These are phyloP conservation scores for Alectoris magna DNA, from an alignment of 2,797 vertebrate genomes.

Conservation along the genomic window DNA sequence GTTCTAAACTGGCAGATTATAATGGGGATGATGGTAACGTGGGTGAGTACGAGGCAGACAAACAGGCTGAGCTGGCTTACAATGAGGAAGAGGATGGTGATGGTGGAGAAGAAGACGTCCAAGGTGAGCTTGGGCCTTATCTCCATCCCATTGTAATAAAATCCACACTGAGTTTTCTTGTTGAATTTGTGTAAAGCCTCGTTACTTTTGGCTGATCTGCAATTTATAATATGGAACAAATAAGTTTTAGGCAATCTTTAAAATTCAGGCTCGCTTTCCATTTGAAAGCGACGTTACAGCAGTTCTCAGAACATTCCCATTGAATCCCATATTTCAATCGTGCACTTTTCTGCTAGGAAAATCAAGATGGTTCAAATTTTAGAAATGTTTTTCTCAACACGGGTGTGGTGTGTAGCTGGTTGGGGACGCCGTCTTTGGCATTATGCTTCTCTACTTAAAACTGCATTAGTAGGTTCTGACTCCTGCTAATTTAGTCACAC, in stretches of 20 bases:
- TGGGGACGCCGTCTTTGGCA: not conserved
- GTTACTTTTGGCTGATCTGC: not conserved
- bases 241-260: not conserved
- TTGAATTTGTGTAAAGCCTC: slow-evolving; percentile 78
- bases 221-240: not conserved
- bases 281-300: fast-evolving
- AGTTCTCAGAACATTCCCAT: too few relatives aligned
- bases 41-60: slow-evolving; percentile 99
- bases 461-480: not conserved
- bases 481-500: not conserved
- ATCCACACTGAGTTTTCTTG: slow-evolving; percentile 75
- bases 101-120: slow-evolving; percentile 99
- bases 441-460: not conserved
- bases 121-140: slow-evolving; percentile 95
- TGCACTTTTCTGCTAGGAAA: not conserved
- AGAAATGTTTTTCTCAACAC: not conserved
- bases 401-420: not conserved
- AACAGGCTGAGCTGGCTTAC: slow-evolving; percentile 99
- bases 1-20: slow-evolving; percentile 99
- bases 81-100: slow-evolving; percentile 99
- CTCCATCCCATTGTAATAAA: slow-evolving; percentile 76
- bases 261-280: not conserved
- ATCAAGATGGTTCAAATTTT: not conserved
- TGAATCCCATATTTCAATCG: fast-evolving
- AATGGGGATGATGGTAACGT: slow-evolving; percentile 99